These are phyloP conservation scores for Crax fasciolata DNA, from an alignment of 2,797 vertebrate genomes.

Conservation along the genomic window DNA sequence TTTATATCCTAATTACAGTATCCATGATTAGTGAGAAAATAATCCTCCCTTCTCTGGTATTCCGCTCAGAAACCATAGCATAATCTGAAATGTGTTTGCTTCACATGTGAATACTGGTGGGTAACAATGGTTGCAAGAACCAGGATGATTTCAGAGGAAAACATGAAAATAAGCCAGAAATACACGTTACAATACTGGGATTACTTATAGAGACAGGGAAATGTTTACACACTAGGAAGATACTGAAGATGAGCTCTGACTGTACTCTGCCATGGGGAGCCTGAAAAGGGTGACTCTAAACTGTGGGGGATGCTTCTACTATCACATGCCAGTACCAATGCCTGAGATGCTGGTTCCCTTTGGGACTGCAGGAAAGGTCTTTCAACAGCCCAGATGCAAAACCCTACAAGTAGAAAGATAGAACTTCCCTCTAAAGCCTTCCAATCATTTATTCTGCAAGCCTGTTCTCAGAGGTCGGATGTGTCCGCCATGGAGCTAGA, in stretches of 20 bases:
- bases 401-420: background rate
- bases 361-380: background rate
- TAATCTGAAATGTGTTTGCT: background rate
- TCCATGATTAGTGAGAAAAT: background rate
- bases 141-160: background rate
- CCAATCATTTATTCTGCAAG: background rate
- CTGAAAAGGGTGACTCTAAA: background rate
- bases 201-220: background rate
- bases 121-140: background rate
- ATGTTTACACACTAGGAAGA: background rate
- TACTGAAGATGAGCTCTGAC: background rate
- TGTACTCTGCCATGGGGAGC: background rate
- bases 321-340: background rate
- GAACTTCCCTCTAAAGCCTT: background rate
- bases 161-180: background rate
- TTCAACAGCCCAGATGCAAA: background rate
- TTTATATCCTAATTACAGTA: background rate
- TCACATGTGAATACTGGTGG: background rate
- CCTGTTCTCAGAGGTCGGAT: background rate
- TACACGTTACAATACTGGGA: background rate
- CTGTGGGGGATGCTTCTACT: background rate
- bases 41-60: background rate
- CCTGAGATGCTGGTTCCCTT: background rate
- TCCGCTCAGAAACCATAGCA: background rate
- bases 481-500: fast-evolving